Percentiles rank a stretch among this genome's conserved stretches.
Conservation (phyloP, 2,113 vertebrate species). For the Anarhynchus alexandrinus region DNA sequence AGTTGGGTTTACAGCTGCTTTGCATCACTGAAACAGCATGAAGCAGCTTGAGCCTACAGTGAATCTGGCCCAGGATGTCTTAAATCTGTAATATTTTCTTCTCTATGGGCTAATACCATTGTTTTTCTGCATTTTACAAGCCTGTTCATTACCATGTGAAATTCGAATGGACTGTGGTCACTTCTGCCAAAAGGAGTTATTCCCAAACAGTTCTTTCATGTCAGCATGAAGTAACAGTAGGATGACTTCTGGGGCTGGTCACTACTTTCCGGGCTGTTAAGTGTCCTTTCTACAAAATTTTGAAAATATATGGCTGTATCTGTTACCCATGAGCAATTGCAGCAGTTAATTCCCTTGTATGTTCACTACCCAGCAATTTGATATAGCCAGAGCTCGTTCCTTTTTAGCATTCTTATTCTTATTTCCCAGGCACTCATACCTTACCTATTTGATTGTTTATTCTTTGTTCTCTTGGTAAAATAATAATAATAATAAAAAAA, state of each 20-base stretch:
- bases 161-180: not conserved
- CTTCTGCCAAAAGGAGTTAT: not conserved
- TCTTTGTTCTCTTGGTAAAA: not conserved
- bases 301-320: not conserved
- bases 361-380: not conserved
- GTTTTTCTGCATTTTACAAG: conserved; percentile 1
- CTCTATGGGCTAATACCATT: not conserved
- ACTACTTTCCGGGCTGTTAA: not conserved
- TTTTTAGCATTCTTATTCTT: not conserved
- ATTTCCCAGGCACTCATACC: not conserved
- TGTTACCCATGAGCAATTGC: not conserved
- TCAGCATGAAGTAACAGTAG: not conserved
- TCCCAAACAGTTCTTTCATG: not conserved
- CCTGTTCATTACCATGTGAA: not conserved
- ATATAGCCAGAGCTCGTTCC: not conserved
- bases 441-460: not conserved
- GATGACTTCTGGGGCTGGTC: not conserved
- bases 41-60: not conserved
- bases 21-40: conserved; percentile 5
- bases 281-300: not conserved
- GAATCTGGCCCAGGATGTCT: not conserved
- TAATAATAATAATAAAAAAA: not conserved
- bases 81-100: conserved; percentile 19
- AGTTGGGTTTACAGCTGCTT: not conserved
- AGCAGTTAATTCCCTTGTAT: not conserved